Base-by-base conservation (phyloP, 2,888 invertebrate species). In the Neoscelio sp. region DNA sequence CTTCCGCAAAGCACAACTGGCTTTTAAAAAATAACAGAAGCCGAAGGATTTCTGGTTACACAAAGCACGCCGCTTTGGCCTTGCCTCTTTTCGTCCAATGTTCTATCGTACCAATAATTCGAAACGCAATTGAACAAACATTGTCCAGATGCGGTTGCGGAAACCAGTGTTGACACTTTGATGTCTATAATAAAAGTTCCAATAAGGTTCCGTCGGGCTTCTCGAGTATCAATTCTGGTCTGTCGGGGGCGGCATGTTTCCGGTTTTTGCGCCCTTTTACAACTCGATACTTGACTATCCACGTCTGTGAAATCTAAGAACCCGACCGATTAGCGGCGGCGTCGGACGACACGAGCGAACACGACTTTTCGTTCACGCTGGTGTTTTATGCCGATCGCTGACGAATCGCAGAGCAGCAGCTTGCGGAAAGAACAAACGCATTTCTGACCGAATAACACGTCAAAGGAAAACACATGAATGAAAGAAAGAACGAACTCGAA, bases 91-190 rank as follows among this genome's bases (percentile, higher is more conserved):
- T 10, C n/a, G 18, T 15, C 5, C 23, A 23, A 3, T 6, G 23
- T 6, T 23, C 23, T 6, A 23, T 23, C 3, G 23, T 23, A 13
- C 30, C 42, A 35, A 76, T 76, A 70, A 75, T 70, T 76, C 18
- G 68, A 60, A 56, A 48, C 68, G 54, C 68, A 70, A 68, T 68
- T 64, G 76, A 70, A 74, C 48, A 65, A 75, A 76, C 76, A 70
- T 42, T 64, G 48, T 70, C 76, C 70, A 76, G 76, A 76, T 76
- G 76, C 46, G 64, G 76, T 76, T 70, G 52, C 76, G 70, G 70
- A 58, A 76, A 64, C 70, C 15, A 46, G 42, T 58, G 64, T 70
- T 70, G 76, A 76, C 68, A 76, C 64, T 76, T 76, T 70, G 70
- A 76, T 70, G 70, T 15, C 58, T 20, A 26, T 58, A 64, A 76